Percentiles rank a stretch among this genome's conserved stretches.
Evolutionary conservation across 2,113 vertebrate genomes (phyloP).

Genomic region (Gracilinanus agilis): DNA sequence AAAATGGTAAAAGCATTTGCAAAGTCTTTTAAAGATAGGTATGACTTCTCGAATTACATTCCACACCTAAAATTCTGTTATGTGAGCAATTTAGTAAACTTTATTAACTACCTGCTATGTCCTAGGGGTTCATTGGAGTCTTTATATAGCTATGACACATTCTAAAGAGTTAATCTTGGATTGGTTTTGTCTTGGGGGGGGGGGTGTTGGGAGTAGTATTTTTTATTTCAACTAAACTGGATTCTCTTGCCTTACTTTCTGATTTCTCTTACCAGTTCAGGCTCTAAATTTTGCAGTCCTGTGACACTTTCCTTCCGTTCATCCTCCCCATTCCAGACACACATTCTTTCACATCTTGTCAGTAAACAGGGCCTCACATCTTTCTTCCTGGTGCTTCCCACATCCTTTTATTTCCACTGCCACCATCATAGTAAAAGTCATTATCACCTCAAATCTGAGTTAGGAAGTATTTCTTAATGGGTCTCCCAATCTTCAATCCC

Average conservation of each 20-base stretch:
- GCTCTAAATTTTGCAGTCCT: background rate
- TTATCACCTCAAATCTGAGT: conserved; percentile 10
- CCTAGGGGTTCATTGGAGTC: background rate
- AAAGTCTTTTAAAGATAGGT: background rate
- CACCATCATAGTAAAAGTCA: background rate
- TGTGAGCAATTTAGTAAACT: background rate
- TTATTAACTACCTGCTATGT: background rate
- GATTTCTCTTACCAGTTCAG: background rate
- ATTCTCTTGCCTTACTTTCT: background rate
- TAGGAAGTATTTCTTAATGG: background rate
- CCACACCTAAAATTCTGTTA: background rate
- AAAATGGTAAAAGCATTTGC: background rate
- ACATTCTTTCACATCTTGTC: background rate
- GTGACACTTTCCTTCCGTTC: background rate
- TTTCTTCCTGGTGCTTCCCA: background rate
- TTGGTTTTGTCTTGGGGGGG: no score
- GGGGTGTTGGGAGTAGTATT: background rate
- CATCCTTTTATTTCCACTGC: background rate
- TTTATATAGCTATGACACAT: background rate
- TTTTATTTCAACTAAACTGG: background rate
- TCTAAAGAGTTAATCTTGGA: background rate
- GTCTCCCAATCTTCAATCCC: conserved; percentile 4
- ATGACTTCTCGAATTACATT: background rate
- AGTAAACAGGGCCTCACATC: background rate
- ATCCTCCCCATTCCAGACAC: background rate